A percentile compares a stretch with the other conserved stretches of the same genome.
phyloP scores from a whole-genome alignment of 2,113 vertebrate genomes.

The Crotalus horridus region DNA sequence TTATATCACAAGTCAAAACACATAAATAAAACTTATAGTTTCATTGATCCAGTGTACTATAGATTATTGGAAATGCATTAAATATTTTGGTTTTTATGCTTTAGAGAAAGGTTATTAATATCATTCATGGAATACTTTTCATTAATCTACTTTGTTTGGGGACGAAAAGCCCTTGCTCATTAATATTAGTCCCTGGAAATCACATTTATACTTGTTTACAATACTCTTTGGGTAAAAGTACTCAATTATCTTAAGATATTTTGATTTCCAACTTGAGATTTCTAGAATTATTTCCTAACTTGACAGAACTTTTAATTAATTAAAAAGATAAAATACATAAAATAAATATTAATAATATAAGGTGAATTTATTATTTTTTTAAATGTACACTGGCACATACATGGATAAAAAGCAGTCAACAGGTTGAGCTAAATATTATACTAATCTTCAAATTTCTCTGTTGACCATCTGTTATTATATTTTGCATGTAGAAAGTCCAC shows the following conservation, averaged over 20 bases:
- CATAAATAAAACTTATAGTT: background rate
- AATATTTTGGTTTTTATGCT: background rate
- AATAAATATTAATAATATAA: background rate
- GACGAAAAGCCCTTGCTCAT: accelerated
- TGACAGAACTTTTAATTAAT: background rate
- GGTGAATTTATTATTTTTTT: background rate
- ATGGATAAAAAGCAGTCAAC: no score
- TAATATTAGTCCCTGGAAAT: background rate
- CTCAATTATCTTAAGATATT: background rate
- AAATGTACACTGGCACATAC: background rate
- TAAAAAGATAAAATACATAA: background rate
- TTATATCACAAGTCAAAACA: background rate
- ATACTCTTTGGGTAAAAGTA: background rate
- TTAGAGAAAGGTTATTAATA: constrained; percentile 16
- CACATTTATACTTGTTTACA: background rate
- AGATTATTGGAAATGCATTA: constrained; percentile 7
- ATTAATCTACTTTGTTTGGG: background rate
- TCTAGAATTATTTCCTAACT: background rate
- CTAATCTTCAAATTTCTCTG: no score
- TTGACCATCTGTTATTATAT: no score
- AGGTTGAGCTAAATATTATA: no score
- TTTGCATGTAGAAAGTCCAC: no score
- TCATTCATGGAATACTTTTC: background rate
- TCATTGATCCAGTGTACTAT: background rate
- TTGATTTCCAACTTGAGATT: background rate